phyloP scores from a whole-genome alignment of 2,888 invertebrate genomes.

The Ichneumon xanthorius region DNA sequence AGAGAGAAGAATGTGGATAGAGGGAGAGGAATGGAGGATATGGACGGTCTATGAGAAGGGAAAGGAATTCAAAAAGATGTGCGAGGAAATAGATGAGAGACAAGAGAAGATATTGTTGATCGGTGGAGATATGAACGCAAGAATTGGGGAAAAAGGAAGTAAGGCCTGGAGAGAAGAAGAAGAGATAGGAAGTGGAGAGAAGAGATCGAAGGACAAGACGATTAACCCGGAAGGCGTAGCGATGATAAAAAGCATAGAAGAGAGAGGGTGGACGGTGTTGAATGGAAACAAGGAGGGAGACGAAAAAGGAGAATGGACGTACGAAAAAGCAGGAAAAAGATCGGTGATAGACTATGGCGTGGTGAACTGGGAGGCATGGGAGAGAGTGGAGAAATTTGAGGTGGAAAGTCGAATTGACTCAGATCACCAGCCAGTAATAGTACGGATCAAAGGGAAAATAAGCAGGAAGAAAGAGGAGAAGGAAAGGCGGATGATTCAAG shows the following conservation, averaged over 20 bases:
- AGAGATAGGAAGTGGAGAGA: not conserved
- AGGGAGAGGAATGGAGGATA: not conserved
- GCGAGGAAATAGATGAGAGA: conserved; percentile 35
- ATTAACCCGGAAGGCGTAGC: conserved; percentile 30
- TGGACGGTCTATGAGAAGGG: conserved; percentile 13
- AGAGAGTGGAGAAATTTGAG: conserved; percentile 27
- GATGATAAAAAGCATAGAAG: conserved; percentile 16
- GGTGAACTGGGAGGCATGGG: conserved; percentile 44
- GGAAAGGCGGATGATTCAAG: conserved; percentile 26
- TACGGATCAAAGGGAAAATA: conserved; percentile 19
- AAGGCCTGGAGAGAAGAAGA: not conserved
- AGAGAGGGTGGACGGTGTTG: conserved; percentile 24
- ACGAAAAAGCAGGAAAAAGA: conserved; percentile 54
- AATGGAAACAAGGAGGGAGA: conserved; percentile 53
- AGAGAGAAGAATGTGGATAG: conserved; percentile 1
- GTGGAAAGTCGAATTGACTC: conserved; percentile 60
- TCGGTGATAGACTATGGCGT: conserved; percentile 66
- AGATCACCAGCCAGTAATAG: conserved; percentile 60
- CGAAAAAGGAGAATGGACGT: conserved; percentile 50
- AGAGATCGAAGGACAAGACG: conserved; percentile 15
- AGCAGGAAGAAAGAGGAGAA: conserved; percentile 18
- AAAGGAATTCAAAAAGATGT: conserved; percentile 56
- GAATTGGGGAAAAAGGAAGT: conserved; percentile 6
- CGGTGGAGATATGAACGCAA: conserved; percentile 35
- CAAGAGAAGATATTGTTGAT: conserved; percentile 11